phyloP scores from a whole-genome alignment of 1,140 invertebrate genomes.

The Drosophila paulistorum region DNA sequence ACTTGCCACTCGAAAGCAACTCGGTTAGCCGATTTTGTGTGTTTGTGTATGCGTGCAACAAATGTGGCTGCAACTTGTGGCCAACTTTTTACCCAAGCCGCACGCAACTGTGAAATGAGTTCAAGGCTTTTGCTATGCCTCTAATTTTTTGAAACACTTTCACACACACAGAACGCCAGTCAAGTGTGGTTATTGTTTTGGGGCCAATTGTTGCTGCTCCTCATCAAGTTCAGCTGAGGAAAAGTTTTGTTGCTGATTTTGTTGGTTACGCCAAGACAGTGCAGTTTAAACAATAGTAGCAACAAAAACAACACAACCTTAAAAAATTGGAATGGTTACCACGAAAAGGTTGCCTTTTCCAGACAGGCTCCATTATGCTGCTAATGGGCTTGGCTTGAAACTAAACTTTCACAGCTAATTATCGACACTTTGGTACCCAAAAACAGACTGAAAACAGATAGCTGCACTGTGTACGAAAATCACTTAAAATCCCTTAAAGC shows the following conservation, averaged over 20 bases:
- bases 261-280: conserved; percentile 37
- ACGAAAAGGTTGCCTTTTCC: conserved; percentile 39
- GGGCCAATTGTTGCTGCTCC: conserved; percentile 32
- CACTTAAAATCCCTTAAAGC: too few species aligned
- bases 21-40: not conserved
- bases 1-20: conserved; percentile 45
- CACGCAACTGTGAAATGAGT: conserved; percentile 70
- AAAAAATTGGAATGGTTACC: conserved; percentile 5
- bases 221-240: conserved; percentile 53
- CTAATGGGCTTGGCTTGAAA: conserved; percentile 66
- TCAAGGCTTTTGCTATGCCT: conserved; percentile 60
- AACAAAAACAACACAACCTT: not conserved
- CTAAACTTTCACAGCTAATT: conserved; percentile 76
- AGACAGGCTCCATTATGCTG: conserved; percentile 75
- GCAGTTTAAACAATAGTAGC: conserved; percentile 13
- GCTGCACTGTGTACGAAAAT: conserved; percentile 16
- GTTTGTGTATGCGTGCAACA: conserved; percentile 68
- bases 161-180: conserved; percentile 36
- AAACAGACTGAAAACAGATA: not conserved
- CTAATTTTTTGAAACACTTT: conserved; percentile 73
- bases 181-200: conserved; percentile 68
- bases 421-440: conserved; percentile 64
- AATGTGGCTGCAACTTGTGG: conserved; percentile 72
- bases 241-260: conserved; percentile 56
- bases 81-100: conserved; percentile 52